phyloP scores from a whole-genome alignment of 2,113 vertebrate genomes.

The Motacilla tschutschensis region DNA sequence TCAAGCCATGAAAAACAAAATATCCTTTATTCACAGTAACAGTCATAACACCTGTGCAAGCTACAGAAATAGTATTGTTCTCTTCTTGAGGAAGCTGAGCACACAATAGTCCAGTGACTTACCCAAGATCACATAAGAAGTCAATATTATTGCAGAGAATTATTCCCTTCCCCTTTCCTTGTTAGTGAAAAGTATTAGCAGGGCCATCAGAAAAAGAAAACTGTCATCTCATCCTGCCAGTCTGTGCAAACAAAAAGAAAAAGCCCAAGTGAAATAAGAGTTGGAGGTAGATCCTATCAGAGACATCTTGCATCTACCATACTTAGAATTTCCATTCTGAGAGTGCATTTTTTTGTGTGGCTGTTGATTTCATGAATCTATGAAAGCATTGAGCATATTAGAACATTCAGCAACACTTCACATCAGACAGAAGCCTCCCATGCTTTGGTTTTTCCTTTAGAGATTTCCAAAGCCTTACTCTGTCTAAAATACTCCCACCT shows the following conservation, averaged over 20 bases:
- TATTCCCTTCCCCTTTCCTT: conserved; percentile 6
- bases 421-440: background rate
- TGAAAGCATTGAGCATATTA: background rate
- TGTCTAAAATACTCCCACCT: background rate
- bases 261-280: background rate
- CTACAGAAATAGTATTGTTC: conserved; percentile 35
- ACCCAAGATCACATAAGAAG: background rate
- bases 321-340: background rate
- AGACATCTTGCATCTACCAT: background rate
- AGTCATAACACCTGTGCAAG: conserved; percentile 16
- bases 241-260: background rate
- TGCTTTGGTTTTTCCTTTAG: background rate
- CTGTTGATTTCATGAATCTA: background rate
- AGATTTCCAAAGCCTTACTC: background rate
- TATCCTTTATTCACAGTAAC: conserved; percentile 16
- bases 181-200: background rate
- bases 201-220: background rate
- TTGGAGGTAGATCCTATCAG: background rate
- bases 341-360: background rate
- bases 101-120: background rate
- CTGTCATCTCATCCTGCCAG: background rate
- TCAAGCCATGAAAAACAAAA: conserved; percentile 8
- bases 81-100: conserved; percentile 16
- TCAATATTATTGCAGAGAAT: conserved; percentile 32
- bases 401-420: background rate